phyloP scores from a whole-genome alignment of 2,888 invertebrate species.

The Pterostichus niger region DNA sequence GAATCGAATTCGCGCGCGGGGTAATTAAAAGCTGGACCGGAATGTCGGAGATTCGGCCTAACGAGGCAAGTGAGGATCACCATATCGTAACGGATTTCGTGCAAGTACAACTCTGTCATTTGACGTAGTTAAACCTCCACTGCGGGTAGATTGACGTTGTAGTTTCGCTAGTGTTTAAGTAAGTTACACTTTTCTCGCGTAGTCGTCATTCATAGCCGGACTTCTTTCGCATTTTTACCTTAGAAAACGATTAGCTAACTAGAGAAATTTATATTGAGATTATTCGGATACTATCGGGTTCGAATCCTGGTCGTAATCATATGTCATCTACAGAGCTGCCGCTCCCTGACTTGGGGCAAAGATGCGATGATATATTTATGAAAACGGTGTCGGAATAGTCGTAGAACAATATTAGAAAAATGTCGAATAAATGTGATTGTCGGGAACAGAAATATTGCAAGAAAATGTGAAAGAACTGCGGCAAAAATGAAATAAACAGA shows the following conservation, averaged over 20 bases:
- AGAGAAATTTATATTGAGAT: conserved; percentile 12
- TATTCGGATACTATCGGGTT: not conserved
- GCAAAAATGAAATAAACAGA: conserved; percentile 22
- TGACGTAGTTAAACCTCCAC: conserved; percentile 27
- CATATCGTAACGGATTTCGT: conserved; percentile 58
- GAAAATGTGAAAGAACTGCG: conserved; percentile 21
- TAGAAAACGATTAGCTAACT: not conserved
- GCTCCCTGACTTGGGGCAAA: not conserved
- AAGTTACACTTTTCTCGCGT: conserved; percentile 43
- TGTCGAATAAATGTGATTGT: conserved; percentile 21
- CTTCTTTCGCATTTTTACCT: conserved; percentile 24
- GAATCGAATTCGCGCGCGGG: conserved; percentile 19
- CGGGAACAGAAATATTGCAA: conserved; percentile 15
- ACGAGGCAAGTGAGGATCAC: conserved; percentile 41
- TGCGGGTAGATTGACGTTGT: conserved; percentile 52
- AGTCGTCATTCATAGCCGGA: not conserved
- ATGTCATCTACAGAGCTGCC: not conserved
- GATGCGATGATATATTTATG: too few species aligned
- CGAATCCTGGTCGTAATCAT: not conserved
- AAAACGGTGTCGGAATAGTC: not conserved
- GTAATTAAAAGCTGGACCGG: not conserved
- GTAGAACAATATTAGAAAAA: not conserved
- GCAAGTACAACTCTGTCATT: conserved; percentile 55
- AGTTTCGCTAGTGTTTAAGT: conserved; percentile 55
- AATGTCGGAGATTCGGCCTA: not conserved